Evolutionary conservation across 2,888 invertebrate genomes (phyloP).

Genomic region (Minunthozetes semirufus): DNA sequence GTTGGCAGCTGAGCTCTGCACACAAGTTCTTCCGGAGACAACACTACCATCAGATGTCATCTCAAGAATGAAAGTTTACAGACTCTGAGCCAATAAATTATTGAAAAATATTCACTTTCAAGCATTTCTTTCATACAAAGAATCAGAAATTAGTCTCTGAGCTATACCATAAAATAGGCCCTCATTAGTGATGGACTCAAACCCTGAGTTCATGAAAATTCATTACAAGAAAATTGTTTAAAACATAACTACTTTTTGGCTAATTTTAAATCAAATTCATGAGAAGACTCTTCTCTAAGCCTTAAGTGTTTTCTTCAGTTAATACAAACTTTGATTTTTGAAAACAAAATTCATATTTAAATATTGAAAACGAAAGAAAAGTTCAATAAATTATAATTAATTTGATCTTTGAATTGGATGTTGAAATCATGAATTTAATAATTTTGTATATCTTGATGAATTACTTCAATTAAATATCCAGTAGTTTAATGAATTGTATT

Average conservation of each 20-base stretch:
- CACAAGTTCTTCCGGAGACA: constrained; percentile 9
- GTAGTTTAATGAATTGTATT: not conserved
- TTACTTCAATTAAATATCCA: not conserved
- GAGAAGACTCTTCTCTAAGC: too few relatives aligned
- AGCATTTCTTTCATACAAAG: not conserved
- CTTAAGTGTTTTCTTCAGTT: too few relatives aligned
- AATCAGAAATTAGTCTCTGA: too few relatives aligned
- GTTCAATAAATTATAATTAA: too few relatives aligned
- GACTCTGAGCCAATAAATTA: not conserved
- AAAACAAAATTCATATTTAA: too few relatives aligned
- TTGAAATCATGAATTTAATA: not conserved
- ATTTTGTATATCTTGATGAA: not conserved
- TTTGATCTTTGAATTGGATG: too few relatives aligned
- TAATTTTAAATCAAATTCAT: too few relatives aligned
- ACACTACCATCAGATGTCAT: constrained; percentile 6
- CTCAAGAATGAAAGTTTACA: not conserved
- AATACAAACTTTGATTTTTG: too few relatives aligned
- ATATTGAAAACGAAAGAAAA: too few relatives aligned
- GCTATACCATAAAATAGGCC: not conserved
- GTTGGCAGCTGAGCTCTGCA: not conserved
- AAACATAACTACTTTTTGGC: too few relatives aligned
- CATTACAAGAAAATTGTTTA: too few relatives aligned
- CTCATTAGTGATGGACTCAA: not conserved
- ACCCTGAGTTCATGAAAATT: too few relatives aligned
- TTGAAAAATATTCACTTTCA: not conserved